Percentiles rank a stretch among this genome's conserved stretches.
These are phyloP conservation scores for Drosophila pegasa DNA, from an alignment of 2,888 invertebrate genomes.

Conservation along the genomic window DNA sequence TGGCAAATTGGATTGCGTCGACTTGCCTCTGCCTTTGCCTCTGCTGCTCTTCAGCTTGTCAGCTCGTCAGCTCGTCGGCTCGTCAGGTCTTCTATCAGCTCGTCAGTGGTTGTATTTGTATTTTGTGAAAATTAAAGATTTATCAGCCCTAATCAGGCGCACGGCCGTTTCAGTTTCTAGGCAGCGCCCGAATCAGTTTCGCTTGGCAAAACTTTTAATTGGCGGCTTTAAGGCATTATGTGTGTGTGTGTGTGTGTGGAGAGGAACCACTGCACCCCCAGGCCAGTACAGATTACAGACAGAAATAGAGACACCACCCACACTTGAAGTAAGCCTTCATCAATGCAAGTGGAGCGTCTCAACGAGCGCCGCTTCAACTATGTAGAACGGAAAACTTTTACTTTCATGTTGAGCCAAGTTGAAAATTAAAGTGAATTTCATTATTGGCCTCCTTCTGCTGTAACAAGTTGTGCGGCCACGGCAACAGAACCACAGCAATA, in stretches of 20 bases:
- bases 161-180: conserved; percentile 11
- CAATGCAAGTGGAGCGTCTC: conserved; percentile 58
- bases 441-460: conserved; percentile 50
- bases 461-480: conserved; percentile 33
- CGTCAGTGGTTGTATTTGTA: conserved; percentile 6
- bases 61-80: background rate
- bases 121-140: conserved; percentile 59
- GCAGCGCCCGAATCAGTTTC: conserved; percentile 19
- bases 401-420: conserved; percentile 61
- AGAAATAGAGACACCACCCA: conserved; percentile 27
- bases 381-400: conserved; percentile 60
- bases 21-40: conserved; percentile 2
- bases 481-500: conserved; percentile 10
- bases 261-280: background rate
- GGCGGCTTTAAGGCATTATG: conserved; percentile 72
- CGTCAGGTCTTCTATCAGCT: background rate
- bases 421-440: conserved; percentile 69
- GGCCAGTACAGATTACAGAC: conserved; percentile 11
- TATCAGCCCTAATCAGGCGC: conserved; percentile 49
- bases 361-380: conserved; percentile 40
- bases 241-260: background rate
- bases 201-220: conserved; percentile 71
- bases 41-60: background rate
- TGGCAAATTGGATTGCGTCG: conserved; percentile 62
- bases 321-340: conserved; percentile 59